Conservation (phyloP, 1,140 invertebrate species). For the Oncopeltus fasciatus region DNA sequence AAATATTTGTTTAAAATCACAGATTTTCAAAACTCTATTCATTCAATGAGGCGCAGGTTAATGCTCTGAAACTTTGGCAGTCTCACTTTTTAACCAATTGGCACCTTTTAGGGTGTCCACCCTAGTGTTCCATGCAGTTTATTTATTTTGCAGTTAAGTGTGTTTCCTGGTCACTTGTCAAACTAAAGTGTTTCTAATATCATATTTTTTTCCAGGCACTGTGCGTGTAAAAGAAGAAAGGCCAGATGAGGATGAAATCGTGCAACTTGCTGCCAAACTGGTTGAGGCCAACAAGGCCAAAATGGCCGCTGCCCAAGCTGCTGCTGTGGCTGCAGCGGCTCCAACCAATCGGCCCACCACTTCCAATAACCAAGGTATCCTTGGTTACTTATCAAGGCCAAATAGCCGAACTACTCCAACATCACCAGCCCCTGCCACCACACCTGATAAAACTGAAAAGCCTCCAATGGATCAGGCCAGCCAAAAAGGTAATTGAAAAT, state of each 20-base stretch:
- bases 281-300: conserved; percentile 69
- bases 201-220: background rate
- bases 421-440: background rate
- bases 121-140: too few relatives aligned
- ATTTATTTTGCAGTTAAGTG: too few relatives aligned
- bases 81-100: too few relatives aligned
- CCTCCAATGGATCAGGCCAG: conserved; percentile 9
- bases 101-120: too few relatives aligned
- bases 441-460: conserved; percentile 4
- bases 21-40: too few relatives aligned
- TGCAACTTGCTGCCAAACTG: conserved; percentile 70
- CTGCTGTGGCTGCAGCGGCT: background rate
- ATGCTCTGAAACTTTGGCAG: too few relatives aligned
- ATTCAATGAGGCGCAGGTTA: too few relatives aligned
- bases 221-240: conserved; percentile 49
- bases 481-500: conserved; percentile 14
- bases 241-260: conserved; percentile 68
- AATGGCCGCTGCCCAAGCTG: conserved; percentile 35
- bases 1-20: too few relatives aligned
- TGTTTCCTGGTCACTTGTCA: too few relatives aligned
- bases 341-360: conserved; percentile 25
- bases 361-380: conserved; percentile 36
- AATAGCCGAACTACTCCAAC: background rate
- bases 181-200: too few relatives aligned
- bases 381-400: conserved; percentile 38